Base-by-base conservation (phyloP, 2,888 invertebrate species). In the Mesorhabditis spiculigera region DNA sequence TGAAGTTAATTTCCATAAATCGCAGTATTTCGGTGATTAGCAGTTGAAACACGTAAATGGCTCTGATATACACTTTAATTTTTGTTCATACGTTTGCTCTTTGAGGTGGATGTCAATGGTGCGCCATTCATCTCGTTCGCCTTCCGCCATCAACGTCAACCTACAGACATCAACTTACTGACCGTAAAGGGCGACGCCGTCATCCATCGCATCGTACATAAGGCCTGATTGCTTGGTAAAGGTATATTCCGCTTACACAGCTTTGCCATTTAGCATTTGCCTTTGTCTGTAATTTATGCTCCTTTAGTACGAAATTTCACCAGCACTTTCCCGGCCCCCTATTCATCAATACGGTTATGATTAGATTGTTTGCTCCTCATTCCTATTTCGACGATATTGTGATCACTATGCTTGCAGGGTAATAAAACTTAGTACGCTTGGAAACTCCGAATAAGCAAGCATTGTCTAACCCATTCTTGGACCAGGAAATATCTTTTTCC, bases 51-150 rank as follows among this genome's bases (percentile, higher is more conserved):
- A 28, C 28, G 28, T 28, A 28, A 28, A 28, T 28, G 28, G 43
- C n/a, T 42, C 61, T 16, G 13, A 64, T n/a, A 16, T 64, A 3
- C 8, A 13, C 42, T n/a, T 28, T n/a, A 5, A 8, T 5, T 66
- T 16, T 41, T 28, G 8, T 44, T 10, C 10, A 43, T 61, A 42
- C 28, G 28, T 43, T 16, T 65, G 44, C 13, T 50, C 8, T 67
- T 73, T 68, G 63, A 80, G 79, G 73, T 80, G 28, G 75, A 77
- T 62, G 77, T 82, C 13, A 78, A 82, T 66, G 81, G 81, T 2
- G 66, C 73, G 0, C 77, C 77, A 8, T 79, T 78, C 66, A 74
- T 73, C 61, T 75, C 77, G 42, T 82, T 82, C 69, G 67, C 67
- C 63, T 82, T 77, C 66, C 77, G 81, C 5, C 66, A 69, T 43